Base-by-base conservation (phyloP, 2,888 invertebrate species). In the Andrena bicolor region DNA sequence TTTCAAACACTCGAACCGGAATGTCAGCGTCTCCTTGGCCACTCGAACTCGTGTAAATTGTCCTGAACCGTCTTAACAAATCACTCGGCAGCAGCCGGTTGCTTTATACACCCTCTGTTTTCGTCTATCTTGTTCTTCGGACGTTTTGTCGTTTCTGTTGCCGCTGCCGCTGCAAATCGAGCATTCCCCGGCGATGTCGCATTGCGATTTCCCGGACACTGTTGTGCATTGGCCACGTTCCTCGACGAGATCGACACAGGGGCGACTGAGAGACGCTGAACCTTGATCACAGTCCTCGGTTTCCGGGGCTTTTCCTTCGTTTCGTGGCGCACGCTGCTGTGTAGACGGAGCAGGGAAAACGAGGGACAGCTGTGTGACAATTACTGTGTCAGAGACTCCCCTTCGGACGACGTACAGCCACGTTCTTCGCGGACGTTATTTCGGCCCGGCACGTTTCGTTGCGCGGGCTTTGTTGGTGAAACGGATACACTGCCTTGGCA, bases 141-240 rank as follows among this genome's bases (percentile, higher is more conserved):
- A 56, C 65, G 63, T 82, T 70, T 77, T 77, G 82, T 32, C 51
- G 71, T 80, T 70, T 65, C 60, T 79, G 80, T 81, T 81, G 74
- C 68, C 71, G 66, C 30, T 78, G 72, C 68, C 79, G 8, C 69
- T 83, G 76, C 73, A 30, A 82, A 66, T 66, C 66, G 73, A 71
- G 80, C 74, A 80, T 74, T 66, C 4, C 70, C 60, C 74, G 80
- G 72, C 64, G 83, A 65, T 83, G 83, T 83, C 61, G 83, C 82
- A 83, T 83, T 83, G 83, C 83, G 83, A 61, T 77, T 30, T 28
- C 69, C 35, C 48, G 53, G 53, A 30, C 41, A 10, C 23, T 26
- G 10, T 65, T n/a, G 63, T 60, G 66, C 82, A 76, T 72, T 69
- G 72, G 53, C 49, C 28, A 65, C 69, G 64, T 70, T 71, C 60